Evolutionary conservation across 2,113 vertebrate species (phyloP).

Genomic region (Chlamydotis undulata): DNA sequence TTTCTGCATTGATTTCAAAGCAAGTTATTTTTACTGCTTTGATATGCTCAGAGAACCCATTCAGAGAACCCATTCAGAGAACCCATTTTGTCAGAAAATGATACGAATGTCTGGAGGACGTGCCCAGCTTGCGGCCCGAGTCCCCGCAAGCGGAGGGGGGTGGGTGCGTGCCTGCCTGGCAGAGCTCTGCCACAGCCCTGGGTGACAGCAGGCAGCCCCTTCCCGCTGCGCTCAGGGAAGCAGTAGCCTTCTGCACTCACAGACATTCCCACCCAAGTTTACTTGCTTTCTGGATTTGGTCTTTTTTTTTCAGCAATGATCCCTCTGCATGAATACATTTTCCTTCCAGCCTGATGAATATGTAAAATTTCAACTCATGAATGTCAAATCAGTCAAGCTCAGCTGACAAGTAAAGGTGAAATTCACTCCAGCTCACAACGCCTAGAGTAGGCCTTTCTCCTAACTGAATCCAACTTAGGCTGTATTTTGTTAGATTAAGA

Average conservation of each 20-base stretch:
- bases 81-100: background rate
- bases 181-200: background rate
- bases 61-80: background rate
- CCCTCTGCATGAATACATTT: background rate
- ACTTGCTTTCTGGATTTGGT: accelerated
- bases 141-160: accelerated
- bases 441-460: background rate
- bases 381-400: background rate
- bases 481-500: background rate
- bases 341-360: background rate
- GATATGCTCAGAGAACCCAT: background rate
- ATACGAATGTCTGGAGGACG: accelerated
- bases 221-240: background rate
- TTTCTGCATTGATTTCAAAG: background rate
- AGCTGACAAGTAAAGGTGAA: background rate
- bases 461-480: background rate
- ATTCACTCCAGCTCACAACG: background rate
- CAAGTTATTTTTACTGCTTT: background rate
- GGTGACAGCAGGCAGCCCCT: background rate
- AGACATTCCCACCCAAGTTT: background rate
- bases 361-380: background rate
- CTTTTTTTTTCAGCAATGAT: background rate
- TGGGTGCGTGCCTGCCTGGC: background rate
- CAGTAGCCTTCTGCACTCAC: background rate
- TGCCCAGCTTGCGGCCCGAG: background rate